Evolutionary conservation across 2,113 vertebrate species (phyloP), one percentile per base, ranked within the genome.

Genomic region (Phaetusa simplex): DNA sequence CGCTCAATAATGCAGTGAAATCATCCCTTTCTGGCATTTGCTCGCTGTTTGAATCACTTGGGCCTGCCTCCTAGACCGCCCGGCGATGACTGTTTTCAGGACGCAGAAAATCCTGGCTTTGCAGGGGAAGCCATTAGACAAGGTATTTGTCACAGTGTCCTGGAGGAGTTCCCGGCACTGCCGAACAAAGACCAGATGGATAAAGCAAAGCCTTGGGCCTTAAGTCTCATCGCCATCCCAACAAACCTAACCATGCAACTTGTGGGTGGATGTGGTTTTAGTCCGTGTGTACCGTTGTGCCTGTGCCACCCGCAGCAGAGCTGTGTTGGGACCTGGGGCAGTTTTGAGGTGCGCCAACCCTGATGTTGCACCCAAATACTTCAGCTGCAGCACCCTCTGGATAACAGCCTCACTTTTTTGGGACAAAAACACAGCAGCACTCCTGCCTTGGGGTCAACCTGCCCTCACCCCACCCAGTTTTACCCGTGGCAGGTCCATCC

Each of bases 241-340:
- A 18, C 1, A 6, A 94, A 27, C 22, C 18, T 30, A 61, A 27
- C 16, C 1, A 0, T 14, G 82, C 38, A 1, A 6, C 15, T 36
- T 36, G 56, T 45, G 83, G 27, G 73, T 24, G 80, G 77, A 55
- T 2, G 19, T 21, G 66, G 49, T 12, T 88, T 87, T 40, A 49
- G 47, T 34, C 47, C 49, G 20, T 34, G 40, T 0, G 0, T 24
- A 11, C 20, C 1, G 0, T 27, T 27, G 62, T 52, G 62, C 43
- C 49, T 43, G 36, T 64, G 65, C 47, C 56, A 38, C 61, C 52
- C 52, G 9, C 52, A 52, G 80, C 62, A 73, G 8, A 2, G 32
- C 69, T 82, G 23, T 7, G 17, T 8, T 42, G 52, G 70, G 29
- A 29, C n/a, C 36, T 27, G 22, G 27, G 70, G 32, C 53, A 56